Percentiles rank a stretch among this genome's conserved stretches.
Evolutionary conservation across 2,113 vertebrate genomes (phyloP).

Genomic region (Hipposideros armiger): DNA sequence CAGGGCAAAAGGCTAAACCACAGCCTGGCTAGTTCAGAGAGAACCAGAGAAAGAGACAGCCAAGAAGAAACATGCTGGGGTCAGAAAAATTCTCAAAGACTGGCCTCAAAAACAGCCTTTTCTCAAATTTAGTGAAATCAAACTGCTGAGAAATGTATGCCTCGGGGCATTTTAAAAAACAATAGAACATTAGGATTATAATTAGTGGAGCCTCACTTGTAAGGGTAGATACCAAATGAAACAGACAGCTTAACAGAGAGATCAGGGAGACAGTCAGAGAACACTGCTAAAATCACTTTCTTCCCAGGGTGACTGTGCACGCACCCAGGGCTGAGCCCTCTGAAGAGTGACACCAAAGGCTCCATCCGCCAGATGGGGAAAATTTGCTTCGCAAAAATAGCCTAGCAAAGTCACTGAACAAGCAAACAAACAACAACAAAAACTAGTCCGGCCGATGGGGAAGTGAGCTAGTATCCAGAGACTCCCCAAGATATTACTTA

Average conservation of each 20-base stretch:
- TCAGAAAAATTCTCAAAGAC: neutral
- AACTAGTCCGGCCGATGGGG: neutral
- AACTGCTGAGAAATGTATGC: neutral
- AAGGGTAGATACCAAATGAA: neutral
- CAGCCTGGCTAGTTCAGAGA: neutral
- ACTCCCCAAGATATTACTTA: neutral
- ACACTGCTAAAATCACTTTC: neutral
- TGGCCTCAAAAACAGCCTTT: neutral
- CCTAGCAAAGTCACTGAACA: neutral
- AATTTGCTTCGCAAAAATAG: too few species aligned
- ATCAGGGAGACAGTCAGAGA: neutral
- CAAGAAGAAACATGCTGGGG: neutral
- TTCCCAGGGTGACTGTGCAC: neutral
- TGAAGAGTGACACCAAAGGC: neutral
- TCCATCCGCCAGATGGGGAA: neutral
- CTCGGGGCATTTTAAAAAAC: neutral
- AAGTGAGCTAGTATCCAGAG: neutral
- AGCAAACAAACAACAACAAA: neutral
- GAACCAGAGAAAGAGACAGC: neutral
- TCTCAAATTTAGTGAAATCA: neutral
- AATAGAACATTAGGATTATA: neutral
- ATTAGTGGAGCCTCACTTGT: neutral
- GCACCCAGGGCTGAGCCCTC: neutral
- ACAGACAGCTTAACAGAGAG: neutral
- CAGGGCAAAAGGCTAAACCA: neutral